Evolutionary conservation across 2,797 vertebrate species (phyloP), one percentile per base, ranked within the genome.

Genomic region (Sebastes glaucus): DNA sequence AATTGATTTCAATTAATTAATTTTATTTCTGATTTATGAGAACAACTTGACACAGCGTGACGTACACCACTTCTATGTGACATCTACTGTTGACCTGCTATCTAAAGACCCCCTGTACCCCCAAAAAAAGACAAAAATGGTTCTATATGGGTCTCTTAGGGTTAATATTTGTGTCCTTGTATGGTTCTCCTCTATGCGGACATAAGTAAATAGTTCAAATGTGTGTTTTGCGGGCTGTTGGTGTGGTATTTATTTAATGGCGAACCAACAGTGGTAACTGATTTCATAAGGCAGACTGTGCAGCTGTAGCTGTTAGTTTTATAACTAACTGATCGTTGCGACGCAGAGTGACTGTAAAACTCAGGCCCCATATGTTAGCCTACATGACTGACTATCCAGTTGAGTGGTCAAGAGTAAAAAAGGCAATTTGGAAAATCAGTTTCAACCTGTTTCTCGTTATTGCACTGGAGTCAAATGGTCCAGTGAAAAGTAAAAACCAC

Each of bases 381-480:
- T 13, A 60, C 38, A 59, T 59, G 61, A 46, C 18, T 25, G 7
- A 61, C 63, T 22, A 3, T 56, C 30, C 60, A 70, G 72, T 4
- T 82, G 72, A 68, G 61, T 38, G 57, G 74, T 76, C 86, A 80
- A 74, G 61, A 67, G 79, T 49, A 30, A 16, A 61, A 78, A 68
- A 56, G 46, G 42, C 28, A 73, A 80, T 74, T 74, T 74, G 35
- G 69, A 77, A 69, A 84, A 84, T 80, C 69, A n/a, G 53, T 75
- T 78, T 68, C 70, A 77, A 25, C 64, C 65, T 22, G 52, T 80
- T 86, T 71, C 76, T 86, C 22, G 23, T 82, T 78, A 71, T 27
- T 38, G 59, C 53, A 22, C 72, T 53, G 2, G 42, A 77, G 63
- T 74, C 20, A 30, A 71, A 66, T 33, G 53, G 11, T 80, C 42